Evolutionary conservation across 2,113 vertebrate species (phyloP), one percentile per base, ranked within the genome.

Genomic region (Peromyscus polionotus): DNA sequence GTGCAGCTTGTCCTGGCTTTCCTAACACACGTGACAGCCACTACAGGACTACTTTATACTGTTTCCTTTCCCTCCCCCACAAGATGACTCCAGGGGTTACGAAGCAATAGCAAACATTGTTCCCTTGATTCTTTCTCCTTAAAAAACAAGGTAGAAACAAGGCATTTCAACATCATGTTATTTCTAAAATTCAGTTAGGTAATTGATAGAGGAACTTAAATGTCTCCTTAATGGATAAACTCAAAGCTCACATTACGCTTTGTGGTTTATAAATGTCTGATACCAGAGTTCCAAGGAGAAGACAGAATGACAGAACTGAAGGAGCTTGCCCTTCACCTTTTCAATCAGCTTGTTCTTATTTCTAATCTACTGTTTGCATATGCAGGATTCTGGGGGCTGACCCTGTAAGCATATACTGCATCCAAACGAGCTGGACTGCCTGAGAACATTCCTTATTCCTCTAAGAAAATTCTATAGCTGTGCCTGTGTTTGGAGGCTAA

Each of bases 111-210:
- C 22, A 6, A 14, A 48, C 4, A 12, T 13, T 57, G 39, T 51
- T 87, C 54, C 86, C 19, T 96, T 81, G 5, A 84, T 77, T 95
- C 39, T 76, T 70, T 89, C 26, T 89, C 26, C 75, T 42, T 77
- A 22, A 48, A 68, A 92, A 88, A n/a, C 4, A 76, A 45, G 22
- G 39, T 39, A 42, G 39, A 85, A 79, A 68, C 20, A 77, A 59
- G 10, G 17, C 26, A 39, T 73, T 65, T 80, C 39, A 51, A n/a
- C 45, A 45, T 80, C 73, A 51, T 77, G 11, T 70, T 13, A 6
- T 36, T 88, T 54, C 31, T 73, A 57, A 95, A 76, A 88, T 91
- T 70, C 57, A 61, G 31, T 70, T 61, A 80, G 48, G 5, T 54
- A 51, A 48, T 90, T 68, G 61, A 85, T 20, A 14, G 13, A 28